Base-by-base conservation (phyloP, 1,140 invertebrate species). In the Myzus persicae region DNA sequence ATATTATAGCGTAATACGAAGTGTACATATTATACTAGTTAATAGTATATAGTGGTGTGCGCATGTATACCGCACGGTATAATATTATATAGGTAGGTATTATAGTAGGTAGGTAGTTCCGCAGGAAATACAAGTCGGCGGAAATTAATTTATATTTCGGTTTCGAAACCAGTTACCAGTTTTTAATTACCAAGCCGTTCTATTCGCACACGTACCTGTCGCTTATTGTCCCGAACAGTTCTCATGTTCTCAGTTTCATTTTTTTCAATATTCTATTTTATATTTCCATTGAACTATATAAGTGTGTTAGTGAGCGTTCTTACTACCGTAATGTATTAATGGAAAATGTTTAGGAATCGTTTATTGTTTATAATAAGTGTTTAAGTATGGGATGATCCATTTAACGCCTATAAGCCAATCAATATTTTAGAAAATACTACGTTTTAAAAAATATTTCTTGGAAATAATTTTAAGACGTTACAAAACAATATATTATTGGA, bases 91-190 rank as follows among this genome's bases (percentile, higher is more conserved):
- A 81, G 36, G 36, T 40, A 40, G 20, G 14, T 48, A 46, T 46
- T 18, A 48, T 48, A 44, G 44, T 46, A 48, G 42, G 42, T 85
- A 31, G 18, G 31, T 36, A 88, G 44, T 46, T 88, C 85, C 42
- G 85, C 8, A 88, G 44, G 42, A 88, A 88, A 88, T 48, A 88
- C 44, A 46, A 88, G 42, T 36, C 85, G 42, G 5, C 2, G 1
- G n/a, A 48, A 88, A 88, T 88, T 88, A 46, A 88, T 88, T 48
- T 88, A 88, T 48, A 48, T 22, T 88, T 88, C 20, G 38, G 20
- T n/a, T 36, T 48, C 44, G 44, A 36, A 88, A 88, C 42, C n/a
- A 88, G 44, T 46, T 84, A n/a, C 31, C 9, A n/a, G 38, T 46
- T 46, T 88, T 88, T 88, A 88, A 46, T 88, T 88, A n/a, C 40